Conservation (phyloP, 2,888 invertebrate genomes). For the Pseudanteris insignis region DNA sequence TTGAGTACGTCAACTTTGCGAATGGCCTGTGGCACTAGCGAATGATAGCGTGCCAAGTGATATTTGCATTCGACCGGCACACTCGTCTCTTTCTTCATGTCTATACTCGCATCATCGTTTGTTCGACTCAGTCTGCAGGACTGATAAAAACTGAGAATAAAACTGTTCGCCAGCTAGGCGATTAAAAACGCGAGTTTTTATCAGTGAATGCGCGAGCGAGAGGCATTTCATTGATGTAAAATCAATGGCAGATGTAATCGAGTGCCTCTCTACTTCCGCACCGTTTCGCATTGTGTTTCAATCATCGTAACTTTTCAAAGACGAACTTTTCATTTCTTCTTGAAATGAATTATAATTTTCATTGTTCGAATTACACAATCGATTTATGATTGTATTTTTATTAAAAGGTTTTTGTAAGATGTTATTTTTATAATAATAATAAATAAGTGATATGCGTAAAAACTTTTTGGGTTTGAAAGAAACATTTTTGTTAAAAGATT, state of each 20-base stretch:
- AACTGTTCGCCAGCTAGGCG: slow-evolving; percentile 15
- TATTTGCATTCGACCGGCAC: slow-evolving; percentile 42
- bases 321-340: too few species aligned
- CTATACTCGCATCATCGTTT: slow-evolving; percentile 29
- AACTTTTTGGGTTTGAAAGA: too few species aligned
- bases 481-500: too few species aligned
- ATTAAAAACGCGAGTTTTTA: slow-evolving; percentile 29
- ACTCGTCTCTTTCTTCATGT: slow-evolving; percentile 18
- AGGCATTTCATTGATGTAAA: slow-evolving; percentile 17
- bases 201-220: slow-evolving; percentile 1
- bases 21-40: slow-evolving; percentile 33
- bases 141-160: slow-evolving; percentile 17
- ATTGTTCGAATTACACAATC: too few species aligned
- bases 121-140: slow-evolving; percentile 14
- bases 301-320: too few species aligned
- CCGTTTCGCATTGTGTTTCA: too few species aligned
- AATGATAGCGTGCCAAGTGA: slow-evolving; percentile 45
- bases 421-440: too few species aligned
- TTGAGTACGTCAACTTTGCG: slow-evolving; percentile 42
- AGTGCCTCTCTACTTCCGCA: neutral
- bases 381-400: too few species aligned
- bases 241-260: slow-evolving; percentile 23
- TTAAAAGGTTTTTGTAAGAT: too few species aligned
- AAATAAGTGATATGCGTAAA: too few species aligned
- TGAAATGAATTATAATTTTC: too few species aligned